A percentile compares a stretch with the other conserved stretches of the same genome.
Evolutionary conservation across 2,113 vertebrate species (phyloP).

Genomic region (Rhabdomys dilectus): DNA sequence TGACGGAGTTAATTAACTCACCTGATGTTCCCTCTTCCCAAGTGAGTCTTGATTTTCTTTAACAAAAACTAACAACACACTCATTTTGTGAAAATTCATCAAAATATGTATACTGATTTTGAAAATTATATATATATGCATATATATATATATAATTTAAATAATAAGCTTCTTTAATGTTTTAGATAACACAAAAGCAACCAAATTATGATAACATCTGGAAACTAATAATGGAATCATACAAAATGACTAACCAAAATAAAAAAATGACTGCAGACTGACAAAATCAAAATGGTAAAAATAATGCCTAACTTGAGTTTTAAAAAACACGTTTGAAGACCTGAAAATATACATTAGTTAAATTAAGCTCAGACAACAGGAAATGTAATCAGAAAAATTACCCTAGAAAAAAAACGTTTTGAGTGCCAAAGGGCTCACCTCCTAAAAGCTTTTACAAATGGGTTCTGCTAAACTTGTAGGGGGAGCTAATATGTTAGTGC

Average conservation of each 20-base stretch:
- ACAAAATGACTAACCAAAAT: background rate
- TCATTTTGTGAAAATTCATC: background rate
- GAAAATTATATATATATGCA: background rate
- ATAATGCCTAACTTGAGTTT: background rate
- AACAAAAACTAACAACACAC: background rate
- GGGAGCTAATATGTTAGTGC: background rate
- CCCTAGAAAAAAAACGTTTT: background rate
- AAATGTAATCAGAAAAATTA: slow-evolving; percentile 26
- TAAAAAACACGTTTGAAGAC: background rate
- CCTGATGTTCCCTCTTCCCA: background rate
- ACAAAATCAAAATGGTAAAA: background rate
- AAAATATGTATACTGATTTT: background rate
- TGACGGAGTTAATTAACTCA: background rate
- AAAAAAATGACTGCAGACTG: background rate
- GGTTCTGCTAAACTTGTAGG: background rate
- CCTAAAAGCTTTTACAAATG: background rate
- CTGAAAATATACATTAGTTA: background rate
- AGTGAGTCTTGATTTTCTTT: background rate
- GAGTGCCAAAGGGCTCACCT: background rate
- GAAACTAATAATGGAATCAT: background rate
- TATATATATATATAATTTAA: background rate
- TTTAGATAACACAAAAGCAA: background rate
- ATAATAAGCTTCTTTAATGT: background rate
- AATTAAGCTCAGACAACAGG: background rate
- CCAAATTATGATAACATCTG: background rate